phyloP scores from a whole-genome alignment of 1,140 invertebrate species.

The Rhynchophorus ferrugineus region DNA sequence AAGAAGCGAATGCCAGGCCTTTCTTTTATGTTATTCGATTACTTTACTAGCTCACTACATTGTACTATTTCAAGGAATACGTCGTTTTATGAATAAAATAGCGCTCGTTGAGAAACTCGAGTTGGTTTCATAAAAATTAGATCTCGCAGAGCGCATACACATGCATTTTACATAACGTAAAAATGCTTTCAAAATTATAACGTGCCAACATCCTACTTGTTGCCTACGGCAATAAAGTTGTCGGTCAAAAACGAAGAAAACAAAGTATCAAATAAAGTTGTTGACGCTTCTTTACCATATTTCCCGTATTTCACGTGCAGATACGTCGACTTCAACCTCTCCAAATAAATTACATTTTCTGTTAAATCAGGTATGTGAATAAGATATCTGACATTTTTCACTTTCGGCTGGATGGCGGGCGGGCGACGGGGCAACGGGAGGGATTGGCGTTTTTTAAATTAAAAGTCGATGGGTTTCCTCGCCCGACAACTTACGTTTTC shows the following conservation, averaged over 20 bases:
- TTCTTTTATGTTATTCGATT: no score
- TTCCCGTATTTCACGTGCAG: constrained; percentile 19
- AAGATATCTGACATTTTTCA: neutral
- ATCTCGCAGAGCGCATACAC: neutral
- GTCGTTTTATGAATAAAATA: neutral
- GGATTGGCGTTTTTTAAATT: no score
- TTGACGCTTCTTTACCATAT: constrained; percentile 25
- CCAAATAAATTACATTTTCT: constrained; percentile 23
- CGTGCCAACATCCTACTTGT: constrained; percentile 9
- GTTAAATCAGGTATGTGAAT: constrained; percentile 18
- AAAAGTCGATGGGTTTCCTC: no score
- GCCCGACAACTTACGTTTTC: no score
- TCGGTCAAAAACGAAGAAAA: constrained; percentile 19
- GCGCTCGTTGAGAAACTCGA: neutral
- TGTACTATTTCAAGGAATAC: neutral
- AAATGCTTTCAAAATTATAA: neutral
- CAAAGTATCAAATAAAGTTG: constrained; percentile 27
- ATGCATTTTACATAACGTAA: neutral
- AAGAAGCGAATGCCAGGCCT: no score
- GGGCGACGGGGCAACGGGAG: no score
- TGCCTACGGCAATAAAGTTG: constrained; percentile 20
- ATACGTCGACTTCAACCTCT: constrained; percentile 12
- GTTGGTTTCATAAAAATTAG: neutral
- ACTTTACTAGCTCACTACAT: no score
- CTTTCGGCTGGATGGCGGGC: no score